Evolutionary conservation across 2,113 vertebrate species (phyloP).

Genomic region (Pantherophis guttatus): DNA sequence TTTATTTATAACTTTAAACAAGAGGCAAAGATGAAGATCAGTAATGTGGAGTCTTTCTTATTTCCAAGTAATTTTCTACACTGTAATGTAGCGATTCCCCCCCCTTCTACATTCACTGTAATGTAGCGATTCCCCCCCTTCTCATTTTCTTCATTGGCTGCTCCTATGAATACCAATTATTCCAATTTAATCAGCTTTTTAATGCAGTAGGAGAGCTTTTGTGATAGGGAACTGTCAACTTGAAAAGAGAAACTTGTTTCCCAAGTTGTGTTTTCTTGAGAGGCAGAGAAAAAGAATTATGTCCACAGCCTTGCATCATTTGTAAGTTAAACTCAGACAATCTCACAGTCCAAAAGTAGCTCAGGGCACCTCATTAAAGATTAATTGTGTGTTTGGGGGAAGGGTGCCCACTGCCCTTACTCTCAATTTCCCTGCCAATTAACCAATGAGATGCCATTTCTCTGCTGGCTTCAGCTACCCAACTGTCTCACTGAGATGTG

Average conservation of each 20-base stretch:
- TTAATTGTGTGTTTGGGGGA: slow-evolving; percentile 26
- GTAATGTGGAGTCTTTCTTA: slow-evolving; percentile 16
- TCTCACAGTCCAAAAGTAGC: neutral
- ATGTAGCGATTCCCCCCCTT: neutral
- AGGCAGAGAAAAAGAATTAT: neutral
- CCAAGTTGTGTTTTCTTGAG: slow-evolving; percentile 6
- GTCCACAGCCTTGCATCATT: neutral
- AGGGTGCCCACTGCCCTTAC: fast-evolving
- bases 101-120: neutral
- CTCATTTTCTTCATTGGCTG: neutral
- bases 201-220: slow-evolving; percentile 2
- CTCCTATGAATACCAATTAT: slow-evolving; percentile 26
- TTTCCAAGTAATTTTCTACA: neutral
- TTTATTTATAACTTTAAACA: slow-evolving; percentile 41
- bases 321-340: slow-evolving; percentile 18
- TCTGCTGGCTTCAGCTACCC: fast-evolving
- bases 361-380: slow-evolving; percentile 22
- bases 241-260: slow-evolving; percentile 22
- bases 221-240: slow-evolving; percentile 9
- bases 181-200: slow-evolving; percentile 25
- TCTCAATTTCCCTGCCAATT: neutral
- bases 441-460: neutral
- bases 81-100: slow-evolving; percentile 4
- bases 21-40: slow-evolving; percentile 33
- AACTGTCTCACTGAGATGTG: slow-evolving; percentile 2